phyloP scores from a whole-genome alignment of 2,888 invertebrate genomes.

The Reticulitermes lucifugus region DNA sequence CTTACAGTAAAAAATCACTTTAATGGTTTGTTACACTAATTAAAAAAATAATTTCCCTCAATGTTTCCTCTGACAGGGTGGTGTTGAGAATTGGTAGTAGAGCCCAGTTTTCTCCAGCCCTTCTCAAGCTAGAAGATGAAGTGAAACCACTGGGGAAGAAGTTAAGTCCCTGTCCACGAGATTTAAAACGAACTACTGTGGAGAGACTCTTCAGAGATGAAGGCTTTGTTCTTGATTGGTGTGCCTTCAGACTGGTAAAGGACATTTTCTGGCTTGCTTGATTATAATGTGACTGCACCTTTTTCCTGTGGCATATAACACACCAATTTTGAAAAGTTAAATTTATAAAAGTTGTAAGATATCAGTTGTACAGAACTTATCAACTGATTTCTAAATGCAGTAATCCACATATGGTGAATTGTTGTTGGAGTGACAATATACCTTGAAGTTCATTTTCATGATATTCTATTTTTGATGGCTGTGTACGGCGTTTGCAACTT shows the following conservation, averaged over 20 bases:
- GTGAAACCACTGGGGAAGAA: conserved; percentile 81
- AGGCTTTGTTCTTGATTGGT: conserved; percentile 88
- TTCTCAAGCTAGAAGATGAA: conserved; percentile 80
- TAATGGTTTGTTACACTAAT: too few relatives aligned
- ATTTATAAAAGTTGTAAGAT: too few relatives aligned
- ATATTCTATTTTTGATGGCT: too few relatives aligned
- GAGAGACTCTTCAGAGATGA: conserved; percentile 85
- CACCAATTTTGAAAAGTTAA: too few relatives aligned
- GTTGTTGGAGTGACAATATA: too few relatives aligned
- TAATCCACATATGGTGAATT: too few relatives aligned
- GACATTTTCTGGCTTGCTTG: conserved; percentile 31
- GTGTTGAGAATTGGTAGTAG: conserved; percentile 85
- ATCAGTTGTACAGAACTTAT: too few relatives aligned
- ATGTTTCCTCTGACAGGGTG: conserved; percentile 67
- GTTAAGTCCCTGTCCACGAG: conserved; percentile 80
- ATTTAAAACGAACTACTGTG: conserved; percentile 87
- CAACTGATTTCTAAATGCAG: too few relatives aligned
- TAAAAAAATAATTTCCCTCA: conserved; percentile 33
- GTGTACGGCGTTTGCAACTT: too few relatives aligned
- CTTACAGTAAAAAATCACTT: too few relatives aligned
- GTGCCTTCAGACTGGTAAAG: conserved; percentile 83
- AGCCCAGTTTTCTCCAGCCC: conserved; percentile 76
- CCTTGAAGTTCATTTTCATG: too few relatives aligned
- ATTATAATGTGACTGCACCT: not conserved
- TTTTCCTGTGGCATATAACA: too few relatives aligned